A percentile compares a stretch with the other conserved stretches of the same genome.
Conservation (phyloP, 2,888 invertebrate species). For the Napeogenes inachia region DNA sequence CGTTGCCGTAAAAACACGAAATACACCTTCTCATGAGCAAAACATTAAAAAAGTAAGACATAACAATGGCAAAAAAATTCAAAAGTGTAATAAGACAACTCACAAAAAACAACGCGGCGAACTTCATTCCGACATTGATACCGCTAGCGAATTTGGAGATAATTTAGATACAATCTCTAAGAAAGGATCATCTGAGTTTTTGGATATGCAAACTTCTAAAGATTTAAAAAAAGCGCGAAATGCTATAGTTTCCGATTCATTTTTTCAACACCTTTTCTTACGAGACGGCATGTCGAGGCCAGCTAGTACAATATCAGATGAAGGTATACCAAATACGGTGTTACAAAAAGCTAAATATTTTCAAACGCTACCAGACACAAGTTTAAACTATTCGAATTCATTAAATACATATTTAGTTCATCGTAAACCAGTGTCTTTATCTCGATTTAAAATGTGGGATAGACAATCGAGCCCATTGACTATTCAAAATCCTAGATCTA, state of each 20-base stretch:
- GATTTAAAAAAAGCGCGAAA: conserved; percentile 78
- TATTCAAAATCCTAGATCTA: conserved; percentile 77
- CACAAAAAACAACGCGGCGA: conserved; percentile 24
- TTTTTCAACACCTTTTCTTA: conserved; percentile 84
- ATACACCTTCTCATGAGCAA: conserved; percentile 57
- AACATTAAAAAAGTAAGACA: conserved; percentile 60
- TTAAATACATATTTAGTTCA: conserved; percentile 81
- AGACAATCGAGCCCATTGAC: conserved; percentile 67
- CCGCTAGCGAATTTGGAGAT: conserved; percentile 58
- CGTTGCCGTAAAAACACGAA: conserved; percentile 51
- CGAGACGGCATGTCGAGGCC: conserved; percentile 57
- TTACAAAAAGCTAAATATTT: conserved; percentile 83
- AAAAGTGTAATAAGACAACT: conserved; percentile 41
- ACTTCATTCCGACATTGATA: conserved; percentile 43
- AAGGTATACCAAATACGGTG: conserved; percentile 74
- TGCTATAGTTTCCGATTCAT: conserved; percentile 79
- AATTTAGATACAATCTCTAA: conserved; percentile 60
- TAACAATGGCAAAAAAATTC: conserved; percentile 43
- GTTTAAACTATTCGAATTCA: conserved; percentile 75
- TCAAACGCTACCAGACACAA: conserved; percentile 69
- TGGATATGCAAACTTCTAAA: conserved; percentile 47
- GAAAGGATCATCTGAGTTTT: conserved; percentile 49
- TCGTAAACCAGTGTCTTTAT: conserved; percentile 83
- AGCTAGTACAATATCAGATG: conserved; percentile 48
- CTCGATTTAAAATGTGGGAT: conserved; percentile 83